Evolutionary conservation across 1,140 invertebrate genomes (phyloP).

Genomic region (Zaprionus kolodkinae): DNA sequence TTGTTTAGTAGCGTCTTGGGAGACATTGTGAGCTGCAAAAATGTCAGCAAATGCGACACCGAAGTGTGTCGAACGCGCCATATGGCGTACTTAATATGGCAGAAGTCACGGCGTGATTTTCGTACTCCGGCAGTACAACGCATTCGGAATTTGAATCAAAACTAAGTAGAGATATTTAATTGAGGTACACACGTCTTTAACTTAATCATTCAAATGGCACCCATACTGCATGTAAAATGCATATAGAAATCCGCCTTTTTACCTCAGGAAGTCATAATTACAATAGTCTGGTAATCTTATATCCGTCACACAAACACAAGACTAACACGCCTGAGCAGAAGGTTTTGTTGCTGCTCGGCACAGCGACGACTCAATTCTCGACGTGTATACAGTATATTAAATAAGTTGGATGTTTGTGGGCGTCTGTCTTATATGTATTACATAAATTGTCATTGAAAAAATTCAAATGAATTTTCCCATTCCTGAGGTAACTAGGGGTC

Average conservation of each 20-base stretch:
- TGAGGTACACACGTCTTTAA: slow-evolving; percentile 1
- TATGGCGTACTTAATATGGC: slow-evolving; percentile 25
- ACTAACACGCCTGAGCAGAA: no score
- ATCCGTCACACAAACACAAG: no score
- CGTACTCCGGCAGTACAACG: slow-evolving; percentile 2
- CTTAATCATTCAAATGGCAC: slow-evolving; percentile 43
- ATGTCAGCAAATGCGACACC: slow-evolving; percentile 42
- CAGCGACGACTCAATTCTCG: no score
- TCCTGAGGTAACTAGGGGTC: no score
- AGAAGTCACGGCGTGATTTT: slow-evolving; percentile 41
- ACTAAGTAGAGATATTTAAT: slow-evolving; percentile 23
- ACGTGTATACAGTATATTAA: no score
- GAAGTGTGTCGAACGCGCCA: slow-evolving; percentile 19
- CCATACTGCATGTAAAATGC: slow-evolving; percentile 40
- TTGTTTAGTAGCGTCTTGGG: slow-evolving; percentile 80
- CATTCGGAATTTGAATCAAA: slow-evolving; percentile 36
- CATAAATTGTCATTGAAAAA: no score
- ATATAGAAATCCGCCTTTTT: slow-evolving; percentile 49
- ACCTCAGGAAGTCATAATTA: slow-evolving; percentile 70
- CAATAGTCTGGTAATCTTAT: slow-evolving; percentile 32
- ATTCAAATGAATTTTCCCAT: no score
- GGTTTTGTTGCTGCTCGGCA: no score
- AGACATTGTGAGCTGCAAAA: slow-evolving; percentile 65
- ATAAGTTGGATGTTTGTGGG: no score
- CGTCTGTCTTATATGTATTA: no score